Evolutionary conservation across 1,140 invertebrate species (phyloP).

Genomic region (Drosophila grimshawi): DNA sequence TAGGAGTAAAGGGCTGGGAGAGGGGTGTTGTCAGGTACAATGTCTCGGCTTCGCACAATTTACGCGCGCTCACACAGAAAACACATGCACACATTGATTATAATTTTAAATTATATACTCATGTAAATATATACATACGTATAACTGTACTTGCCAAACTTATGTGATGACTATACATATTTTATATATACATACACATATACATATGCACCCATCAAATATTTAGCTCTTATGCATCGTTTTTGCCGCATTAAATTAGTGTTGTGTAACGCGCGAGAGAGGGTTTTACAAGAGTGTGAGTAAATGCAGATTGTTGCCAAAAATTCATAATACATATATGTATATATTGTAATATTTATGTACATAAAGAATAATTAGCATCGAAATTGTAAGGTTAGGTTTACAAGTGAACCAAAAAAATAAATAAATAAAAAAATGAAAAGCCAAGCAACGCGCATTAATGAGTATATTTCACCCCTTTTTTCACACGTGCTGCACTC

Average conservation of each 20-base stretch:
- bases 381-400: slow-evolving; percentile 32
- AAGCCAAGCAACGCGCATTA: slow-evolving; percentile 14
- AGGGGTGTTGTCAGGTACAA: slow-evolving; percentile 56
- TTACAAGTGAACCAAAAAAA: not conserved
- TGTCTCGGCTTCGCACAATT: slow-evolving; percentile 73
- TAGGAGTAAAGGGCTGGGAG: not conserved
- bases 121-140: slow-evolving; percentile 32
- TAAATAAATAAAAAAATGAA: not conserved
- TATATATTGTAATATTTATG: slow-evolving; percentile 8
- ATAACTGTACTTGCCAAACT: slow-evolving; percentile 56
- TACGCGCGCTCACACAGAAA: slow-evolving; percentile 68
- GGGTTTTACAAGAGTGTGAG: slow-evolving; percentile 22
- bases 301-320: slow-evolving; percentile 45
- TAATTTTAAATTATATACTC: slow-evolving; percentile 78
- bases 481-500: slow-evolving; percentile 38
- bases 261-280: slow-evolving; percentile 56
- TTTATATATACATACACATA: slow-evolving; percentile 33
- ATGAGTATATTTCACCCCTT: slow-evolving; percentile 45
- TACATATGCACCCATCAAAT: slow-evolving; percentile 59
- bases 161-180: slow-evolving; percentile 41
- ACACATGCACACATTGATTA: slow-evolving; percentile 76
- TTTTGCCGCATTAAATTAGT: slow-evolving; percentile 74
- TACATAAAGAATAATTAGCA: not conserved
- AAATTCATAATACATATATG: slow-evolving; percentile 38
- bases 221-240: slow-evolving; percentile 71